Base-by-base conservation (phyloP, 2,113 vertebrate species). In the Fregata magnificens region DNA sequence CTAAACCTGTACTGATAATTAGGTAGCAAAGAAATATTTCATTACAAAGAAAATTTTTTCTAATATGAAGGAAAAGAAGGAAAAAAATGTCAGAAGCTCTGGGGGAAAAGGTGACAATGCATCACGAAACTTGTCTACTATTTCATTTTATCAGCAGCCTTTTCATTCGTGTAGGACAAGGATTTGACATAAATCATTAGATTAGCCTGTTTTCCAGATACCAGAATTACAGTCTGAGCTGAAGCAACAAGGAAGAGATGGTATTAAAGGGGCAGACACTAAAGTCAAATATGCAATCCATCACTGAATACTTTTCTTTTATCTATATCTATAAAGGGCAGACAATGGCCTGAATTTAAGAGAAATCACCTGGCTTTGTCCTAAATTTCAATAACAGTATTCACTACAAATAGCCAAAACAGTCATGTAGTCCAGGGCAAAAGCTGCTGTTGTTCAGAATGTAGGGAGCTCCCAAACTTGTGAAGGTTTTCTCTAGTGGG, bases 21-120 rank as follows among this genome's bases (percentile, higher is more conserved):
- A 70, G 2, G 14, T 70, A 42, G 4, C 2, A 71, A 88, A 49
- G 6, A 86, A 63, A 31, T 42, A 67, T 72, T 89, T 59, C 7
- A 56, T 11, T 42, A 14, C 8, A 42, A 47, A 53, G 11, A 28
- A 28, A 2, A 11, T 7, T 6, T 24, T 20, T 70, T 73, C 1
- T 16, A 36, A 16, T 56, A 62, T 59, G 17, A 63, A 52, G 11
- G 19, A 82, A 45, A 69, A 31, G 5, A 59, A 44, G 4, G 11
- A 49, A 74, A 76, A 32, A 74, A 62, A 32, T 19, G 3, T 31
- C 22, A 62, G 42, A 71, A 63, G 2, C 1, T 50, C 34, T 29
- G 1, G 2, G 4, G 10, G 2, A 10, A 72, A 42, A 74, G 4
- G 13, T 62, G 11, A 32, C 14, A 36, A 34, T n/a, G 11, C 4